phyloP scores from a whole-genome alignment of 2,113 vertebrate genomes.

The Rhipidura dahli region DNA sequence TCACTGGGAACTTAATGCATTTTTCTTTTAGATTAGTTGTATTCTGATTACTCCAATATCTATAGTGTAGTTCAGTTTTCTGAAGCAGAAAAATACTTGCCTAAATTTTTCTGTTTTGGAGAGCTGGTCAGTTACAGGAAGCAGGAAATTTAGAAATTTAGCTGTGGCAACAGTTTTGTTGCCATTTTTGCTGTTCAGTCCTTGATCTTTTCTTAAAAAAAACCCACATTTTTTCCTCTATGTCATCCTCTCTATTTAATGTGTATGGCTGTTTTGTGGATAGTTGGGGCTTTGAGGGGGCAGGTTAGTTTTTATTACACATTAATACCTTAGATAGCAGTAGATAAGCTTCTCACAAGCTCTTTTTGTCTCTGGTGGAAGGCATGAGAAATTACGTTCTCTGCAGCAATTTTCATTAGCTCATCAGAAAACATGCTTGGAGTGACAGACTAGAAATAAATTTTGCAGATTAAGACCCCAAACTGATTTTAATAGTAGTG shows the following conservation, averaged over 20 bases:
- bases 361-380: background rate
- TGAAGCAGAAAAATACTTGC: background rate
- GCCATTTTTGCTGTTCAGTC: background rate
- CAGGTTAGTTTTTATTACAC: background rate
- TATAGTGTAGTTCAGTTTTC: background rate
- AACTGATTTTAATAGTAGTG: background rate
- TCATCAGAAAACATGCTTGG: background rate
- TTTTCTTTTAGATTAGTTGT: background rate
- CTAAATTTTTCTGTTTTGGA: background rate
- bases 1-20: background rate
- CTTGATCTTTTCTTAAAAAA: background rate
- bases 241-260: background rate
- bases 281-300: background rate
- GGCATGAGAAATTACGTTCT: background rate
- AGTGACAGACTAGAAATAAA: background rate
- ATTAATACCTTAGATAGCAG: background rate
- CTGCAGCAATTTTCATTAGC: background rate
- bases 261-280: background rate
- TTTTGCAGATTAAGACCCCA: background rate
- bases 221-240: background rate
- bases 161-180: background rate
- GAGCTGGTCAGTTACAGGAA: background rate
- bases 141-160: background rate
- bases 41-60: background rate
- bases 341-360: background rate